Evolutionary conservation across 2,888 invertebrate genomes (phyloP).

Genomic region (Ochropacha duplaris): DNA sequence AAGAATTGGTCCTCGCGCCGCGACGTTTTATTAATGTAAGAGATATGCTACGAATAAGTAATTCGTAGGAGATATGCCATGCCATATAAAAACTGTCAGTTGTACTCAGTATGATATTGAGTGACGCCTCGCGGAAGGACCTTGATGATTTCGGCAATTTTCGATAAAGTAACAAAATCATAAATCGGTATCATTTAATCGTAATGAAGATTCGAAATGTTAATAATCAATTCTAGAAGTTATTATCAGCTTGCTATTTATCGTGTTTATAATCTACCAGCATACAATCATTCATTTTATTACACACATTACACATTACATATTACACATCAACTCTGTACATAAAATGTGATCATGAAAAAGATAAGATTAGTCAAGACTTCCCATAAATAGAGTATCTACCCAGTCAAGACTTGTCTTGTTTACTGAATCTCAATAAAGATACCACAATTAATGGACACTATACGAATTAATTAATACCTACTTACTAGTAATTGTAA

Average conservation of each 20-base stretch:
- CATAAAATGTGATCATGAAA: slow-evolving; percentile 14
- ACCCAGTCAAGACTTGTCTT: no score
- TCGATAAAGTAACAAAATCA: neutral
- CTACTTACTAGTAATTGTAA: no score
- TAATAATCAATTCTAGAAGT: slow-evolving; percentile 11
- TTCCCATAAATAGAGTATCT: neutral
- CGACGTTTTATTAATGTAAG: no score
- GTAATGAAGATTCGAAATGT: neutral
- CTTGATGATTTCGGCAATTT: neutral
- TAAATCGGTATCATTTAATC: neutral
- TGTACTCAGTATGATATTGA: neutral
- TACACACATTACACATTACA: slow-evolving; percentile 6
- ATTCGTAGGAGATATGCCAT: no score
- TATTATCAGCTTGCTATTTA: slow-evolving; percentile 16
- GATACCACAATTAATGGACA: neutral
- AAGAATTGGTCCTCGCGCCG: no score
- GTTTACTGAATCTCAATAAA: neutral
- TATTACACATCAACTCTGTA: slow-evolving; percentile 3
- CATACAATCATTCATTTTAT: slow-evolving; percentile 14
- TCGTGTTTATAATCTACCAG: slow-evolving; percentile 1
- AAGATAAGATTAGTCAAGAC: slow-evolving; percentile 23
- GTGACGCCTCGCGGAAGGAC: neutral
- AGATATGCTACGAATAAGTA: no score
- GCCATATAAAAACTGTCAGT: neutral
- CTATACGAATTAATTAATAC: neutral